Percentiles rank a stretch among this genome's conserved stretches.
Evolutionary conservation across 1,140 invertebrate genomes (phyloP).

Genomic region (Platorchestia sp.): DNA sequence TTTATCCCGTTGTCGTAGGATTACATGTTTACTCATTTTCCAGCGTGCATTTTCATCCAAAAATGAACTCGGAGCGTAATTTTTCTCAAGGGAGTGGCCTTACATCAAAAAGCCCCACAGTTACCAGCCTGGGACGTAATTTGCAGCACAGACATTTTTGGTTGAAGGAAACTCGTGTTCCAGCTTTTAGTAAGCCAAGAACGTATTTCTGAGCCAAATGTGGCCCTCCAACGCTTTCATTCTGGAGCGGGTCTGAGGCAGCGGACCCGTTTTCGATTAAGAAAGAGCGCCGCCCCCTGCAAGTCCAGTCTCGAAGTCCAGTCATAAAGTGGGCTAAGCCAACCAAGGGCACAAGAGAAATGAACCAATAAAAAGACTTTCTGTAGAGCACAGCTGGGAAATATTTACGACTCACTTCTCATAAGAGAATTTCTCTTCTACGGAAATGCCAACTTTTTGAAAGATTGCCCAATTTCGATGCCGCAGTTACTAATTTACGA

Average conservation of each 20-base stretch:
- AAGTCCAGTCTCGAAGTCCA: slow-evolving; percentile 45
- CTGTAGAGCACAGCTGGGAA: slow-evolving; percentile 51
- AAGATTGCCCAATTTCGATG: slow-evolving; percentile 51
- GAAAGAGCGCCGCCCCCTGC: slow-evolving; percentile 25
- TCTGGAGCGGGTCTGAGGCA: neutral
- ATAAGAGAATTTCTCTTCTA: slow-evolving; percentile 45
- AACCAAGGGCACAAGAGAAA: slow-evolving; percentile 55
- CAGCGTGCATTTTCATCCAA: neutral
- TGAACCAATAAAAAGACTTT: slow-evolving; percentile 56
- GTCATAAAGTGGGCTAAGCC: slow-evolving; percentile 49
- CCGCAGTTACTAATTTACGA: slow-evolving; percentile 19
- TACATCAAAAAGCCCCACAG: neutral
- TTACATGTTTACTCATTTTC: neutral
- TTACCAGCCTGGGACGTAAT: neutral
- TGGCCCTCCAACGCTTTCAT: slow-evolving; percentile 10
- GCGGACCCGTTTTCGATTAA: slow-evolving; percentile 44
- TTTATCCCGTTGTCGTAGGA: neutral
- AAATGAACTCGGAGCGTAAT: neutral
- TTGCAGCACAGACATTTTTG: neutral
- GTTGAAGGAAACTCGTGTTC: neutral
- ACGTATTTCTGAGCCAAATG: neutral
- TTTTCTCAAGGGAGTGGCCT: neutral
- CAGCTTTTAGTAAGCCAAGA: neutral
- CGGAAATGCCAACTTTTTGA: slow-evolving; percentile 51
- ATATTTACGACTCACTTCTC: slow-evolving; percentile 50